phyloP scores from a whole-genome alignment of 2,113 vertebrate species.

The Brienomyrus brachyistius region DNA sequence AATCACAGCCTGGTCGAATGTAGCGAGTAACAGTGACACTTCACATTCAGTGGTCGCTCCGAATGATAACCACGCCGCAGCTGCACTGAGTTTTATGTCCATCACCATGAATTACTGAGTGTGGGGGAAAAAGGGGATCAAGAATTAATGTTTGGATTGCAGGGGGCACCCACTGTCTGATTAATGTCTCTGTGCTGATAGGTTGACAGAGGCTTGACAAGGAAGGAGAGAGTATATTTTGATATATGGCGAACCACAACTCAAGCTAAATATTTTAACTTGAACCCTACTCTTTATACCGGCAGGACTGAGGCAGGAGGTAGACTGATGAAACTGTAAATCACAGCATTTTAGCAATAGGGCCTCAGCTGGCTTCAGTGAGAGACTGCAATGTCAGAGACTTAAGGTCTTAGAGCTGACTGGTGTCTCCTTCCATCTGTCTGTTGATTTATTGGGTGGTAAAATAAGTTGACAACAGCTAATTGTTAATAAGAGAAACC shows the following conservation, averaged over 20 bases:
- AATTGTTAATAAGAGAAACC: neutral
- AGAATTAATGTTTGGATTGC: neutral
- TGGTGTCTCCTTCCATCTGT: constrained; percentile 19
- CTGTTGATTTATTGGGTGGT: constrained; percentile 5
- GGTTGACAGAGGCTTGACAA: neutral
- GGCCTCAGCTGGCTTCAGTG: constrained; percentile 42
- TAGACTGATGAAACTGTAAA: constrained; percentile 47
- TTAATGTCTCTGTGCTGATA: neutral
- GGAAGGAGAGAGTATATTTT: neutral
- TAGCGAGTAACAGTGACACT: neutral
- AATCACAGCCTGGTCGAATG: neutral
- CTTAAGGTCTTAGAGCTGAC: constrained; percentile 31
- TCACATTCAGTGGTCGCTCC: neutral
- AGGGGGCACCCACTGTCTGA: neutral
- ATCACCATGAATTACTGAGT: neutral
- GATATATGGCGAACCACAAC: neutral
- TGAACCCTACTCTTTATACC: neutral
- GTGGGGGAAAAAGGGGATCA: neutral
- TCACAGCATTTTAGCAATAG: constrained; percentile 45
- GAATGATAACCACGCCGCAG: neutral
- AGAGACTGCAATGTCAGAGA: neutral
- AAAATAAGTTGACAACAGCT: constrained; percentile 3
- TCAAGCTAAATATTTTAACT: constrained; percentile 10
- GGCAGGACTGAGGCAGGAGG: constrained; percentile 27
- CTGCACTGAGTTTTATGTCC: neutral